phyloP scores from a whole-genome alignment of 1,140 invertebrate genomes.

The Xylocopa sonorina region DNA sequence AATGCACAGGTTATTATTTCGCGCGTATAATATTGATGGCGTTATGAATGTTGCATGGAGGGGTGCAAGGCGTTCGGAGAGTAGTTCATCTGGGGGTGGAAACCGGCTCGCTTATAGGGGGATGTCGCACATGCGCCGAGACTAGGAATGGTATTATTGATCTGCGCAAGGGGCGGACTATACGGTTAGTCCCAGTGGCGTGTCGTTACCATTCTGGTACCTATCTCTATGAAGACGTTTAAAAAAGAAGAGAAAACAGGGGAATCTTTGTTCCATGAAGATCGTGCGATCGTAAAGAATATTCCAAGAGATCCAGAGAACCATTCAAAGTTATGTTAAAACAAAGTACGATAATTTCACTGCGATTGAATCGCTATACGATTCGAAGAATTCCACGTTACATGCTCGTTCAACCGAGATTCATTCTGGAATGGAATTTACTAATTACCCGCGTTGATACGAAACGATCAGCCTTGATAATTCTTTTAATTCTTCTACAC shows the following conservation, averaged over 20 bases:
- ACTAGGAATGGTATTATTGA: constrained; percentile 80
- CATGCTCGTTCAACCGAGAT: not conserved
- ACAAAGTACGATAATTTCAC: too few relatives aligned
- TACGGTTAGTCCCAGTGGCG: constrained; percentile 72
- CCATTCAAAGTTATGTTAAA: too few relatives aligned
- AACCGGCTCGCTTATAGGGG: constrained; percentile 57
- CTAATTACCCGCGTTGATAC: too few relatives aligned
- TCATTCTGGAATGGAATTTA: not conserved
- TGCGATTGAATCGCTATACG: not conserved
- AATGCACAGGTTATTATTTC: constrained; percentile 82
- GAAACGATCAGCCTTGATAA: not conserved
- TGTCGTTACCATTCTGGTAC: constrained; percentile 64
- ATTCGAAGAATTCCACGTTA: not conserved
- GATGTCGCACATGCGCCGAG: constrained; percentile 74
- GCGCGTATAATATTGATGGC: constrained; percentile 81
- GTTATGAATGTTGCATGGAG: constrained; percentile 80
- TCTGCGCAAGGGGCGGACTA: constrained; percentile 75
- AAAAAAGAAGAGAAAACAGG: not conserved
- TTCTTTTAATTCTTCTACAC: not conserved
- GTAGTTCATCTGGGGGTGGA: constrained; percentile 65
- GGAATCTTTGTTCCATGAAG: constrained; percentile 13
- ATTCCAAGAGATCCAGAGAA: too few relatives aligned
- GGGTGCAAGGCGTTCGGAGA: constrained; percentile 65
- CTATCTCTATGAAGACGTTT: constrained; percentile 31
- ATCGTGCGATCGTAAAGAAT: too few relatives aligned